phyloP scores from a whole-genome alignment of 2,888 invertebrate genomes.

The Neoascia interrupta region DNA sequence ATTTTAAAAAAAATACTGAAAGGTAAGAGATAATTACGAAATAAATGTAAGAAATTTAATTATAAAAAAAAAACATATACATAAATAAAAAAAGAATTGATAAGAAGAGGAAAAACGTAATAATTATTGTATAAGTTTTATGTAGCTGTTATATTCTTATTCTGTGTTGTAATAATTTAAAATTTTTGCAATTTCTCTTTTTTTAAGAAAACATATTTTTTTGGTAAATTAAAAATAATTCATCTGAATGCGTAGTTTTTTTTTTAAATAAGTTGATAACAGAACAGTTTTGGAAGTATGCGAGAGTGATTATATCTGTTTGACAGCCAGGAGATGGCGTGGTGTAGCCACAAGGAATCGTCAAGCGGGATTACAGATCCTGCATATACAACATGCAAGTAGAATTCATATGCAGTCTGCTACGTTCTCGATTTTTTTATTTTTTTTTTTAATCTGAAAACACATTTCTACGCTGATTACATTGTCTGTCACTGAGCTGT shows the following conservation, averaged over 20 bases:
- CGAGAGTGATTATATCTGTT: neutral
- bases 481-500: too few relatives aligned
- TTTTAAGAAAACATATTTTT: slow-evolving; percentile 50
- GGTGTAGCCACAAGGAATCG: too few relatives aligned
- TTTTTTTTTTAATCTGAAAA: too few relatives aligned
- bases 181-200: slow-evolving; percentile 69
- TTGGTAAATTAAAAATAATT: slow-evolving; percentile 69
- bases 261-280: neutral
- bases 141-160: slow-evolving; percentile 68
- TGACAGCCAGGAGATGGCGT: neutral
- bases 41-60: slow-evolving; percentile 47
- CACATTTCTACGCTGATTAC: too few relatives aligned
- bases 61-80: slow-evolving; percentile 54
- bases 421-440: too few relatives aligned
- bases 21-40: slow-evolving; percentile 60
- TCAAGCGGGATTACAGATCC: too few relatives aligned
- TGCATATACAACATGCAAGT: too few relatives aligned
- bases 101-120: slow-evolving; percentile 31
- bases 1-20: slow-evolving; percentile 49
- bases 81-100: slow-evolving; percentile 60
- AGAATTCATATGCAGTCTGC: too few relatives aligned
- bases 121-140: slow-evolving; percentile 66
- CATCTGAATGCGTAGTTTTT: slow-evolving; percentile 54
- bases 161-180: slow-evolving; percentile 69
- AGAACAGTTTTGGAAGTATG: neutral